Base-by-base conservation (phyloP, 2,888 invertebrate genomes). In the Dasysyrphus albostriatus region DNA sequence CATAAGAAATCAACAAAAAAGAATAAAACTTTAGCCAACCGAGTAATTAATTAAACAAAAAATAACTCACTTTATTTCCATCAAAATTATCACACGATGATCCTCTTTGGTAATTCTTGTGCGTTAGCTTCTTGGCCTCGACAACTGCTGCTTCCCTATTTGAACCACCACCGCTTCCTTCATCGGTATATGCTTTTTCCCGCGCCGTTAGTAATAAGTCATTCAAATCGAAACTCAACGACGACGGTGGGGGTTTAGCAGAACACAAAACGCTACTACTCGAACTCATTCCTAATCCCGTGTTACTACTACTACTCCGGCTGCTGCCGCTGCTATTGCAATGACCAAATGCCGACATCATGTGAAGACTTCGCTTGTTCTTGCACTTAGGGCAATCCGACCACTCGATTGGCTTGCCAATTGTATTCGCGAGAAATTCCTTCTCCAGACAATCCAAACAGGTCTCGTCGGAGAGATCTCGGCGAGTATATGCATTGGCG, bases 391-490 rank as follows among this genome's bases (percentile, higher is more conserved):
- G 82, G 59, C 92, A 92, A 39, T 89, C 90, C 32, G 89, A 90
- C n/a, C 90, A 88, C 56, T 92, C 92, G 39, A 92, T 78, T 1
- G 89, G 90, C 65, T 92, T 92, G 42, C 92, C 92, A 70, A 92
- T 91, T 3, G 92, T 92, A 75, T 91, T 92, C 34, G 91, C 91
- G 42, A 92, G 87, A 83, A 92, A 92, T 78, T 92, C 92, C 59
- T 91, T 92, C 80, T 92, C 92, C 80, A 92, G 89, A 58, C 92
- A 92, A 79, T 92, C 92, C 73, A 92, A 88, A 69, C 92, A 92
- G 4, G 90, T 91, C 51, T 92, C 92, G 72, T 91, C 91, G n/a
- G 88, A 89, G 44, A 88, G 89, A 78, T 84, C 83, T 10, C 88
- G 76, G 89, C 90, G 39, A 88, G 79, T 77, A 19, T 79, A 80